Percentiles rank a stretch among this genome's conserved stretches.
Evolutionary conservation across 1,140 invertebrate species (phyloP).

Genomic region (Daktulosphaira vitifoliae): DNA sequence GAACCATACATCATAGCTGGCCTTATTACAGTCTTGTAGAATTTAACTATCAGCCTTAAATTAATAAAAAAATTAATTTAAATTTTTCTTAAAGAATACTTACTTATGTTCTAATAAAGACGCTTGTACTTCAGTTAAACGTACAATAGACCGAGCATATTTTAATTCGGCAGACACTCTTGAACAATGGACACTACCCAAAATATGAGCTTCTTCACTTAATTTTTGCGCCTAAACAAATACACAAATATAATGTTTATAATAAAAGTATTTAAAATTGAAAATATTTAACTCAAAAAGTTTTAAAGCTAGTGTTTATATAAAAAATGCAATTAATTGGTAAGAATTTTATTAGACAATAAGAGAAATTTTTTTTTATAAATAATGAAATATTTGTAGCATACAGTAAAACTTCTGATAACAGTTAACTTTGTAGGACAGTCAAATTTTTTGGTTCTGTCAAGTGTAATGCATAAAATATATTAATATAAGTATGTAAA

Average conservation of each 20-base stretch:
- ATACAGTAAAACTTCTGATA: too few relatives aligned
- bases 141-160: slow-evolving; percentile 83
- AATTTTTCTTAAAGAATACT: neutral
- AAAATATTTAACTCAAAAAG: neutral
- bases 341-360: neutral
- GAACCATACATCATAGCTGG: too few relatives aligned
- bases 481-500: too few relatives aligned
- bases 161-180: slow-evolving; percentile 91
- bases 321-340: neutral
- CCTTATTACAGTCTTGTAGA: too few relatives aligned
- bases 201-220: slow-evolving; percentile 71
- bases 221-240: slow-evolving; percentile 64
- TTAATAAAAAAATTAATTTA: too few relatives aligned
- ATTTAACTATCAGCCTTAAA: too few relatives aligned
- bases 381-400: too few relatives aligned
- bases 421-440: too few relatives aligned
- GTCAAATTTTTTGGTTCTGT: too few relatives aligned
- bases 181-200: slow-evolving; percentile 80
- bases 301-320: neutral
- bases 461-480: too few relatives aligned
- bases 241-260: too few relatives aligned
- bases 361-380: too few relatives aligned
- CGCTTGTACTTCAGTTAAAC: slow-evolving; percentile 91
- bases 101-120: slow-evolving; percentile 95
- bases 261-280: neutral